Base-by-base conservation (phyloP, 30 jellyfish, hydroid and myxozoan species). In the Nemopilema nomurai region DNA sequence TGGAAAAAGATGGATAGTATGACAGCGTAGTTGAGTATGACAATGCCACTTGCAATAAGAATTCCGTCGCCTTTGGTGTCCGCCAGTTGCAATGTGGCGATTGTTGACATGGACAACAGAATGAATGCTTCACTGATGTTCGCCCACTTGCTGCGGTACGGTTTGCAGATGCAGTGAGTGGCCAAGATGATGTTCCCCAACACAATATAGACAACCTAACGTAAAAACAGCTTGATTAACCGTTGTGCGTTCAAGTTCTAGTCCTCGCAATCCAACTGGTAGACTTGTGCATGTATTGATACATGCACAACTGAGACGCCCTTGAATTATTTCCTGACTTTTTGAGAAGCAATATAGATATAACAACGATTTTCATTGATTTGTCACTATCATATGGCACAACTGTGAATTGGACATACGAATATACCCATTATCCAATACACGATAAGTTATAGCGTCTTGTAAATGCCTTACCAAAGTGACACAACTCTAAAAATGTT, bases 121-220 rank as follows among this genome's bases (percentile, higher is more conserved):
- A 84, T 33, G 51, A 84, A 57, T 16, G 83, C 49, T 69, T 84
- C 93, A n/a, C 93, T 76, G 8, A 84, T n/a, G 63, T 84, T 84
- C 0, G 93, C 77, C 24, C 75, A 63, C 17, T 22, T 33, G 67
- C 65, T 51, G 27, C 20, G 19, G 93, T 84, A 84, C 17, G 93
- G 93, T 29, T 84, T 87, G 66, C 93, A 84, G 30, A n/a, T 19
- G n/a, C 87, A 49, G 41, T 89, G 96, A 17, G 74, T 1, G 32
- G 96, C 73, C 71, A 89, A 62, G 63, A 80, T 24, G 27, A 81
- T 16, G 21, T 20, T 62, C 21, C 86, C 26, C 18, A 81, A 21
- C 64, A 81, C 31, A 9, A 74, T 74, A 32, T 80, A 81, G 25
- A 27, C 53, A 25, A 89, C 85, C 96, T 89, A 65, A 13, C 73